Base-by-base conservation (phyloP, 2,797 vertebrate genomes). In the Macropus fuliginosus region DNA sequence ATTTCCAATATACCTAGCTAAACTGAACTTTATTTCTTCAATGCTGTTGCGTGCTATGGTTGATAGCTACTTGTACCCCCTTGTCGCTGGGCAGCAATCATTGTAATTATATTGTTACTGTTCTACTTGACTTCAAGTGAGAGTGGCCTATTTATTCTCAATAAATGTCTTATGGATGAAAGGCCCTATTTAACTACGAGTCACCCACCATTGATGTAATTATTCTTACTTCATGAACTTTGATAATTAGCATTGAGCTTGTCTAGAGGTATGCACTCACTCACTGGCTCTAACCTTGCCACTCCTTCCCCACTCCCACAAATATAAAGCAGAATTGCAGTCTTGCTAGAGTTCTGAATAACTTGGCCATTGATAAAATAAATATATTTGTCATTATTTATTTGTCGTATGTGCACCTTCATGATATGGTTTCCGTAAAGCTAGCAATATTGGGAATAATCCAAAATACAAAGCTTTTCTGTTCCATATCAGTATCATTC, bases 191-290 rank as follows among this genome's bases (percentile, higher is more conserved):
- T 98, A 97, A 97, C 94, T 98, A 95, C 97, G 98, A 98, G 92
- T 98, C 97, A 98, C 93, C 96, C 94, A 98, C 92, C 98, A 95
- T 97, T 98, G 97, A 98, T 98, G 92, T 91, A 97, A 98, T 97
- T 94, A 93, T 98, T 98, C 96, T 97, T 98, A 95, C 90, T 98
- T 97, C 97, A 96, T 96, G 94, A 97, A 98, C 54, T 98, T 97
- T 97, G 56, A 97, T 96, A 98, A 98, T 98, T 98, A 97, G 97
- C 97, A 96, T 91, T 95, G 98, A 97, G 92, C 92, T 97, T 97
- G 12, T 92, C 97, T 98, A 81, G 29, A 18, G 6, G 96, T 34
- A 87, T 11, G 56, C 54, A 66, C 34, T 94, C 34, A 52, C 50
- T 92, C 40, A 56, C 4, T 93, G 4, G 93, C n/a, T 74, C n/a